Conservation (phyloP, 2,888 invertebrate genomes). For the Melipona bicolor region DNA sequence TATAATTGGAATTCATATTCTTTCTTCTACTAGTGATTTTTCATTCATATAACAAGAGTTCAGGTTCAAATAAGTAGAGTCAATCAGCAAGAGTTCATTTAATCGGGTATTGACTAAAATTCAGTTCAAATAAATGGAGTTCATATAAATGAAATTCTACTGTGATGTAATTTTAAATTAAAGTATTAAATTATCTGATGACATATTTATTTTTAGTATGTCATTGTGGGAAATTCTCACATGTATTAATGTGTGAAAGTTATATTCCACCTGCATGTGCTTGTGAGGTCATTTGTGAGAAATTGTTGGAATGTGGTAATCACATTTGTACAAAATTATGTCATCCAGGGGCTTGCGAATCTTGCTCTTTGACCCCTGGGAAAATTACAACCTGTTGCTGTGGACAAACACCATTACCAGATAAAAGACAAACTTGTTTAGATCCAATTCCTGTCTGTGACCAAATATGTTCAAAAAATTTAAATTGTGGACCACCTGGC, state of each 20-base stretch:
- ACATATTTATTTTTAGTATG: conserved; percentile 85
- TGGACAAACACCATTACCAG: conserved; percentile 87
- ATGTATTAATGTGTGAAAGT: conserved; percentile 87
- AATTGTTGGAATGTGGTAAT: conserved; percentile 87
- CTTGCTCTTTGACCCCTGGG: conserved; percentile 88
- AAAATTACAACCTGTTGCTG: conserved; percentile 90
- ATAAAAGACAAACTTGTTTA: conserved; percentile 89
- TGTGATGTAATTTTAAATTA: background rate
- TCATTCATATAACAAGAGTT: too few species aligned
- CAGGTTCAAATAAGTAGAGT: too few species aligned
- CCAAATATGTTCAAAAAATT: conserved; percentile 85
- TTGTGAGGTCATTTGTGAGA: conserved; percentile 88
- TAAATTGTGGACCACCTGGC: conserved; percentile 84
- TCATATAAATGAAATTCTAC: too few species aligned
- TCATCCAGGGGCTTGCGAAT: conserved; percentile 88
- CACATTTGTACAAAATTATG: conserved; percentile 90
- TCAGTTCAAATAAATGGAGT: too few species aligned
- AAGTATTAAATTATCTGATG: background rate
- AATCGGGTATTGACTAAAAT: too few species aligned
- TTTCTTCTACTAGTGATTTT: too few species aligned
- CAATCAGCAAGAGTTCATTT: too few species aligned
- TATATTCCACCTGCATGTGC: conserved; percentile 83
- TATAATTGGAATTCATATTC: too few species aligned
- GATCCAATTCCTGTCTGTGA: conserved; percentile 94
- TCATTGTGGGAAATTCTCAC: conserved; percentile 88